Conservation (phyloP, 1,140 invertebrate genomes). For the Drosophila triauraria region DNA sequence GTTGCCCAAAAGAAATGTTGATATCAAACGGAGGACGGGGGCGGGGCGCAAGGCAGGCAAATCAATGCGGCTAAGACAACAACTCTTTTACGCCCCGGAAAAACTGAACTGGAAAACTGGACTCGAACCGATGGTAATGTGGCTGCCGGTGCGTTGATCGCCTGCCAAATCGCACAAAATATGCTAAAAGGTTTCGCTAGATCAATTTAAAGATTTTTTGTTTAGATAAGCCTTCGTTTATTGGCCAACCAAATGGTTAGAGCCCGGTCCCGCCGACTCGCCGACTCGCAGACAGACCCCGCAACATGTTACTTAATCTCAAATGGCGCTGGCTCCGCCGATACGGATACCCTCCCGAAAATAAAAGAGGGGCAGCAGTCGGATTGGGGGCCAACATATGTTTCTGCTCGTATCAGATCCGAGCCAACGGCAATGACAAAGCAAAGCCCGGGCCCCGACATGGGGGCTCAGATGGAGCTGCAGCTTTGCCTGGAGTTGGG, state of each 20-base stretch:
- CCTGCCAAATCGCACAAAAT: slow-evolving; percentile 83
- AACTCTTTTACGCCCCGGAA: slow-evolving; percentile 55
- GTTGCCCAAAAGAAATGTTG: slow-evolving; percentile 45
- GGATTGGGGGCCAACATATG: slow-evolving; percentile 77
- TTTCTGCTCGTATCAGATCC: slow-evolving; percentile 74
- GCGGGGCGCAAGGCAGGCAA: slow-evolving; percentile 4
- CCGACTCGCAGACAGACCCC: slow-evolving; percentile 32
- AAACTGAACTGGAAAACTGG: slow-evolving; percentile 44
- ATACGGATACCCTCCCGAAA: slow-evolving; percentile 50
- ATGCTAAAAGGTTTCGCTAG: slow-evolving; percentile 83
- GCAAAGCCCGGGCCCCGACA: slow-evolving; percentile 47
- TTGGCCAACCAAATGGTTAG: slow-evolving; percentile 66
- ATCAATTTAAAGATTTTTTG: slow-evolving; percentile 83
- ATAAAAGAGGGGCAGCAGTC: slow-evolving; percentile 42
- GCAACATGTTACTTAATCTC: slow-evolving; percentile 75
- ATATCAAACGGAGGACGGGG: slow-evolving; percentile 20
- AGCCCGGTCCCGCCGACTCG: slow-evolving; percentile 31
- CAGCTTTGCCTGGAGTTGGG: slow-evolving; percentile 6
- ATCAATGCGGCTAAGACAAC: slow-evolving; percentile 38
- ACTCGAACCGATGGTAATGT: slow-evolving; percentile 33
- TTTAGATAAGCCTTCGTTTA: slow-evolving; percentile 81
- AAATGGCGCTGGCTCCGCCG: slow-evolving; percentile 70
- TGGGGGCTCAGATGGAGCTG: slow-evolving; percentile 23
- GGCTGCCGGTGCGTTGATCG: slow-evolving; percentile 51
- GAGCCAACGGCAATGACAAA: slow-evolving; percentile 77